Evolutionary conservation across 2,113 vertebrate species (phyloP).

Genomic region (Puffinus mauretanicus): DNA sequence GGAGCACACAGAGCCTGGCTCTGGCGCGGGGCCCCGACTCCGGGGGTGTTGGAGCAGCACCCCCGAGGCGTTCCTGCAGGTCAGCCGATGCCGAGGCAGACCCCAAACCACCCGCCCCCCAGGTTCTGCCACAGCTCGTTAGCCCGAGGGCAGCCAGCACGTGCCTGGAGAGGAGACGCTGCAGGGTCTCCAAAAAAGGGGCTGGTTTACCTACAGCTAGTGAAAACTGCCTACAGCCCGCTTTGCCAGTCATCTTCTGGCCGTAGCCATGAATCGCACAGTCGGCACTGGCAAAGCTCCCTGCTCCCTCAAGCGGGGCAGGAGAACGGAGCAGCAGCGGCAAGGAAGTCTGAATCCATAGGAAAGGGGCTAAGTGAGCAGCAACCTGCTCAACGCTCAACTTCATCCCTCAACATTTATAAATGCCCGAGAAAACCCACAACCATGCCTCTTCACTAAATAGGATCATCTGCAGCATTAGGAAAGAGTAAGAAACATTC

Average conservation of each 20-base stretch:
- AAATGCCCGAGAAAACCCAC: fast-evolving
- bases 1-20: neutral
- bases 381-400: neutral
- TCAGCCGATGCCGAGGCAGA: neutral
- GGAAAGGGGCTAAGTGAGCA: neutral
- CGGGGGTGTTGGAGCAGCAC: neutral
- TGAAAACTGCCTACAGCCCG: too few species aligned
- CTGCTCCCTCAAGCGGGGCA: neutral
- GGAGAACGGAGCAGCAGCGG: neutral
- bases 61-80: fast-evolving
- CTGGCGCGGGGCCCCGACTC: fast-evolving
- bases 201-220: neutral
- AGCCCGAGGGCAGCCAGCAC: fast-evolving
- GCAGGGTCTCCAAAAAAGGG: neutral
- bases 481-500: neutral
- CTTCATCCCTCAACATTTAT: neutral
- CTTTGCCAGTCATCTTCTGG: neutral
- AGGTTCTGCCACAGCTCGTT: neutral
- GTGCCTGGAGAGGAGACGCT: neutral
- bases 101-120: too few species aligned
- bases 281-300: neutral
- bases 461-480: neutral
- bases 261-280: neutral
- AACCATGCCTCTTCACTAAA: neutral
- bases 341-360: neutral